phyloP scores from a whole-genome alignment of 2,797 vertebrate genomes.

The Diceros bicornis region DNA sequence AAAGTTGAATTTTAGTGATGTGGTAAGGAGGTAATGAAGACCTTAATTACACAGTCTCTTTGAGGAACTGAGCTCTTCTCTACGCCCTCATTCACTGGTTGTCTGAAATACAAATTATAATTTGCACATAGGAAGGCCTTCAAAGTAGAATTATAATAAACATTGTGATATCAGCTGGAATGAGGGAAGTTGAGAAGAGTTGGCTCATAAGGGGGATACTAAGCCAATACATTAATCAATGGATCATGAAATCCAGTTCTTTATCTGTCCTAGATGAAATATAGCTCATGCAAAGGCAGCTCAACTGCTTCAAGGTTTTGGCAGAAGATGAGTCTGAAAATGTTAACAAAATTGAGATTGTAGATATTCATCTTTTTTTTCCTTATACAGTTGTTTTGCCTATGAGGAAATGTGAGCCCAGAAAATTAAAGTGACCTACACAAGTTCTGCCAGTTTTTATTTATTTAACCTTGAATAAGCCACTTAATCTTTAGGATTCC shows the following conservation, averaged over 20 bases:
- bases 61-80: neutral
- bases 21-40: neutral
- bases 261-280: neutral
- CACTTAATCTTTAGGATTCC: neutral
- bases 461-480: neutral
- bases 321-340: slow-evolving; percentile 14
- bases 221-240: neutral
- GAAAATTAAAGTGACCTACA: neutral
- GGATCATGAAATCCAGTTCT: neutral
- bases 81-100: neutral
- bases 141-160: slow-evolving; percentile 18
- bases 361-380: neutral
- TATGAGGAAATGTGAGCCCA: neutral
- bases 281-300: neutral
- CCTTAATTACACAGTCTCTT: neutral
- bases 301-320: neutral
- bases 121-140: neutral
- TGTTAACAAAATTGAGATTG: neutral
- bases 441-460: neutral
- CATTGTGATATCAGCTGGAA: neutral
- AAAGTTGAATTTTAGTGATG: slow-evolving; percentile 22
- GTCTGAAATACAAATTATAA: neutral
- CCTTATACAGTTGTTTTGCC: neutral
- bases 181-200: neutral
- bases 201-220: neutral